Base-by-base conservation (phyloP, 2,113 vertebrate species). In the Bostrychus sinensis region DNA sequence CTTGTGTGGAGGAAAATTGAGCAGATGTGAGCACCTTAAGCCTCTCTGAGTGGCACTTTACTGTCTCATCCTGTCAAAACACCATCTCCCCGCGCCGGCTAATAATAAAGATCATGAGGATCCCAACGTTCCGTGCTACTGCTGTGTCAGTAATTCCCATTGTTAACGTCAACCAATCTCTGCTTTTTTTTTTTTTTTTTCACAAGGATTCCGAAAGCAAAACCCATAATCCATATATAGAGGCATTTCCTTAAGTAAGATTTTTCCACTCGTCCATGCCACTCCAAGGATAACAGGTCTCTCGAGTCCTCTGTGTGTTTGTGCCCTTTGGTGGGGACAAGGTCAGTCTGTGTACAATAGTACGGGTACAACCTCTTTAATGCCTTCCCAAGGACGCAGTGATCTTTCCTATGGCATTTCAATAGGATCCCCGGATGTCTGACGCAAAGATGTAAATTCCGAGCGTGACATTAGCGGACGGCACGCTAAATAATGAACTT, bases 311-410 rank as follows among this genome's bases (percentile, higher is more conserved):
- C 45, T 62, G 56, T 65, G 30, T 48, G 50, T 69, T 70, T 65
- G 14, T 83, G 61, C 58, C 76, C 74, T 79, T 72, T 51, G 67
- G 34, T 37, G 32, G 41, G 42, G 66, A 76, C 83, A 84, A 84
- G 78, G 82, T 86, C 75, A 75, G 56, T 30, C 72, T 79, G 69
- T 84, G 78, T 73, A 80, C 77, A 62, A 58, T 66, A 46, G 66
- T 56, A 62, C 48, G 46, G 30, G 23, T 59, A 61, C 34, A 59
- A n/a, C 14, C 17, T 55, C 28, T 66, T 59, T 36, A 75, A 62
- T 28, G 13, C 57, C n/a, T 38, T 59, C 73, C 72, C 30, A 65
- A 78, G 66, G 80, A 70, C 60, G 30, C 28, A 4, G 7, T 19
- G 16, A 74, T 72, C 68, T 81, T 73, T 73, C 38, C 20, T 41